These are phyloP conservation scores for Gallinago jamesoni DNA, from an alignment of 2,113 vertebrate species.

Conservation along the genomic window DNA sequence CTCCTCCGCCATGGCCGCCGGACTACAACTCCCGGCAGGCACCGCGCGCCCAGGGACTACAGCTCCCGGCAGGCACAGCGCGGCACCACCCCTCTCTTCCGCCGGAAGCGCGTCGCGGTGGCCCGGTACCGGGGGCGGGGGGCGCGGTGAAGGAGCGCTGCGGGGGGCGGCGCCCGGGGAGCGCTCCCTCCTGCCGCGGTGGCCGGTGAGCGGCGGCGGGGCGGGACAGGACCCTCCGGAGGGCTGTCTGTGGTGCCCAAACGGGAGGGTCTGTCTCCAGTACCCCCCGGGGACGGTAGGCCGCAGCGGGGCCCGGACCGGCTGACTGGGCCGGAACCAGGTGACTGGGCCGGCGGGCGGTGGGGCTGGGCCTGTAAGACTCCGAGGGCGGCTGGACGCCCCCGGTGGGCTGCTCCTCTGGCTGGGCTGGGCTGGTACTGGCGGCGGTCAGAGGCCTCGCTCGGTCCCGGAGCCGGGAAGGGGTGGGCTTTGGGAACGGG, in stretches of 20 bases:
- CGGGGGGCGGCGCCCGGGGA: not conserved
- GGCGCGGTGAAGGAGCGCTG: not conserved
- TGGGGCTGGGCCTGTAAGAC: not conserved
- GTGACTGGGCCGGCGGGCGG: not conserved
- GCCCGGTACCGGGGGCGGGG: not conserved
- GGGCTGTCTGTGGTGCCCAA: no score
- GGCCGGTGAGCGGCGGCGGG: not conserved
- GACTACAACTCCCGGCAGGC: not conserved
- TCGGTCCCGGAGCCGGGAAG: not conserved
- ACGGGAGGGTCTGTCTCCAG: not conserved
- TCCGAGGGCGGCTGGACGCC: not conserved
- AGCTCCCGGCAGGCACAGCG: not conserved
- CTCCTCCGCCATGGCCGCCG: not conserved
- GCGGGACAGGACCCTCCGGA: not conserved
- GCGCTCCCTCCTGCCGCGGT: not conserved
- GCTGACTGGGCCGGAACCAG: not conserved
- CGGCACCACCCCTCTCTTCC: not conserved
- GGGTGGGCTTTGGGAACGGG: not conserved
- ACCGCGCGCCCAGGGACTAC: not conserved
- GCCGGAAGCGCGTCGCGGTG: constrained; percentile 7
- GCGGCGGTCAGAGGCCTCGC: not conserved
- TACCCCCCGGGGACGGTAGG: not conserved
- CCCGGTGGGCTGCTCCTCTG: not conserved
- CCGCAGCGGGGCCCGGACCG: not conserved
- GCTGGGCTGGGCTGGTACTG: not conserved